Evolutionary conservation across 2,113 vertebrate species (phyloP).

Genomic region (Thunnus maccoyii): DNA sequence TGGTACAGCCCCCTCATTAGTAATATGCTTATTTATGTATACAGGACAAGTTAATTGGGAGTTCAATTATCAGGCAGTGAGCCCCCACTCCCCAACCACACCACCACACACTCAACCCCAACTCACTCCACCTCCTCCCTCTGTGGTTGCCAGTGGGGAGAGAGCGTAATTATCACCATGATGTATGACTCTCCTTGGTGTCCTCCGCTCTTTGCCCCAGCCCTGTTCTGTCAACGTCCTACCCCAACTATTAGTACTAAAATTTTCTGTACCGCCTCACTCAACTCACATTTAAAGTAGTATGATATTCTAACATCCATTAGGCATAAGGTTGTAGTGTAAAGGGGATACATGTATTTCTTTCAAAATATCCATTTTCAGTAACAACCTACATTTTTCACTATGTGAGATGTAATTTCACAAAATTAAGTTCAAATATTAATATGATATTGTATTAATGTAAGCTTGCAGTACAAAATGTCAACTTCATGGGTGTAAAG

Average conservation of each 20-base stretch:
- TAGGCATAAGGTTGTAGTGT: background rate
- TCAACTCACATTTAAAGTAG: constrained; percentile 1
- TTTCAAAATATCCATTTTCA: too few relatives aligned
- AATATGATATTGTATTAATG: background rate
- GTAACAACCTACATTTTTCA: too few relatives aligned
- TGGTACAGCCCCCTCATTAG: constrained; percentile 53
- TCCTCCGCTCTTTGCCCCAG: constrained; percentile 64
- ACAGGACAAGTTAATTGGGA: constrained; percentile 69
- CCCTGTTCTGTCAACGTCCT: constrained; percentile 44
- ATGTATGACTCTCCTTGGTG: constrained; percentile 72
- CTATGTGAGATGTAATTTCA: too few relatives aligned
- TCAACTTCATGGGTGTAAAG: background rate
- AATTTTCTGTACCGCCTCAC: background rate
- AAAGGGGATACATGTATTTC: too few relatives aligned
- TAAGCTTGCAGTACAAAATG: background rate
- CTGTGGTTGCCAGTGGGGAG: constrained; percentile 55
- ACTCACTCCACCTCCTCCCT: constrained; percentile 8
- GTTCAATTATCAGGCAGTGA: constrained; percentile 66
- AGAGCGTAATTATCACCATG: constrained; percentile 73
- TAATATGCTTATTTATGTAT: constrained; percentile 64
- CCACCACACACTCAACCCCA: background rate
- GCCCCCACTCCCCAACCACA: constrained; percentile 10
- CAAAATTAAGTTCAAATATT: too few relatives aligned
- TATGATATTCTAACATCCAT: background rate
- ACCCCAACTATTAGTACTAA: background rate